These are phyloP conservation scores for Sericinus montela DNA, from an alignment of 2,888 invertebrate species.

Conservation along the genomic window DNA sequence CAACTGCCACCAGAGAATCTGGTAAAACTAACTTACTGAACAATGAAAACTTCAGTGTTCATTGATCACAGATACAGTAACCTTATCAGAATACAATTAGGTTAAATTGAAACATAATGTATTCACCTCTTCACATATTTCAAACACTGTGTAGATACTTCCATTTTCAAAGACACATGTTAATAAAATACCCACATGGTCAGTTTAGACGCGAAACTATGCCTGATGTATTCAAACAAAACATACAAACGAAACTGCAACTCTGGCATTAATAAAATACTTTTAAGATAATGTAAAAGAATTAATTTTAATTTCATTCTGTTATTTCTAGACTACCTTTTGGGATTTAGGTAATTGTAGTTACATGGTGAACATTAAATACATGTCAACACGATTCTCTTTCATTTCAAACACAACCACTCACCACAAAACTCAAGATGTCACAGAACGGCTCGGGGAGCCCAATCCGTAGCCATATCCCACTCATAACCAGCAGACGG, in stretches of 20 bases:
- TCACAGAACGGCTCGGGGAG: neutral
- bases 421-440: slow-evolving; percentile 9
- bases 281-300: slow-evolving; percentile 47
- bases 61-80: slow-evolving; percentile 10
- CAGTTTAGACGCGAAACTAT: slow-evolving; percentile 27
- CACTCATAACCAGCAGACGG: neutral
- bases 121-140: slow-evolving; percentile 1
- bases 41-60: neutral
- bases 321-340: slow-evolving; percentile 49
- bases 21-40: too few species aligned
- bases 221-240: slow-evolving; percentile 33
- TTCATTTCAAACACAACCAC: slow-evolving; percentile 68
- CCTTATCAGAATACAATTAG: neutral
- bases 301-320: slow-evolving; percentile 47
- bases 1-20: slow-evolving; percentile 1
- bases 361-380: slow-evolving; percentile 76
- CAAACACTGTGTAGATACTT: neutral
- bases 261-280: slow-evolving; percentile 51
- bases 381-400: slow-evolving; percentile 77
- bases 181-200: slow-evolving; percentile 13
- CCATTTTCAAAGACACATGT: slow-evolving; percentile 4
- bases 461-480: neutral
- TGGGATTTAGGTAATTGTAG: slow-evolving; percentile 68
- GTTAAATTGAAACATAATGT: neutral
- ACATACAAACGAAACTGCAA: slow-evolving; percentile 44